phyloP scores from a whole-genome alignment of 2,888 invertebrate genomes.

The Amphipoea oculea region DNA sequence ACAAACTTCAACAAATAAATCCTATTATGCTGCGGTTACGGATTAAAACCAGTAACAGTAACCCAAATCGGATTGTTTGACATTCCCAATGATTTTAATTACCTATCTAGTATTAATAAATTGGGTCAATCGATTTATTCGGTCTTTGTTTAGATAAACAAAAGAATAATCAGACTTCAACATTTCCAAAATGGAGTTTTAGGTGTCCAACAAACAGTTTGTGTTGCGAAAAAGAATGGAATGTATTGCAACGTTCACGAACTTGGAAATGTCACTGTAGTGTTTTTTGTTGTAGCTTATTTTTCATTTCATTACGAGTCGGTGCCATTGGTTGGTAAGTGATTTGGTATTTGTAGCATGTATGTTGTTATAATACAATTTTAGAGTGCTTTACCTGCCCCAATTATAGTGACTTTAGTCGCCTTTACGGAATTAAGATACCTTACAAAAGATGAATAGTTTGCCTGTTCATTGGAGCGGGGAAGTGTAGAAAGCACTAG shows the following conservation, averaged over 20 bases:
- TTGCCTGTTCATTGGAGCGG: background rate
- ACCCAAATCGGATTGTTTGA: constrained; percentile 41
- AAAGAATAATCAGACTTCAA: constrained; percentile 16
- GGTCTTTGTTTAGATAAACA: constrained; percentile 12
- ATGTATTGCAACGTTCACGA: constrained; percentile 13
- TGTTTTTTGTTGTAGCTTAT: constrained; percentile 13
- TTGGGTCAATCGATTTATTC: constrained; percentile 25
- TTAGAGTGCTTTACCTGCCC: background rate
- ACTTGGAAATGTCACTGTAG: constrained; percentile 26
- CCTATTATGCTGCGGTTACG: constrained; percentile 10
- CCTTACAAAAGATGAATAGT: constrained; percentile 8
- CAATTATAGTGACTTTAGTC: background rate
- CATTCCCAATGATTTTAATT: constrained; percentile 20
- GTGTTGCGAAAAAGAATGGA: constrained; percentile 20
- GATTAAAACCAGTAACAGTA: constrained; percentile 41
- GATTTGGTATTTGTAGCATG: background rate
- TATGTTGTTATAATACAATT: background rate
- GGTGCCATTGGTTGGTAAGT: background rate
- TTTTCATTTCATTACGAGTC: background rate
- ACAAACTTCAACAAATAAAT: constrained; percentile 26
- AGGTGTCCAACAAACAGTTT: constrained; percentile 1
- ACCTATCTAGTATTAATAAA: constrained; percentile 16
- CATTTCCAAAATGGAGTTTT: constrained; percentile 21
- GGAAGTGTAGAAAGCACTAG: constrained; percentile 1
- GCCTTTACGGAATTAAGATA: constrained; percentile 8